Percentiles rank a stretch among this genome's conserved stretches.
Evolutionary conservation across 2,113 vertebrate species (phyloP).

Genomic region (Equus przewalskii): DNA sequence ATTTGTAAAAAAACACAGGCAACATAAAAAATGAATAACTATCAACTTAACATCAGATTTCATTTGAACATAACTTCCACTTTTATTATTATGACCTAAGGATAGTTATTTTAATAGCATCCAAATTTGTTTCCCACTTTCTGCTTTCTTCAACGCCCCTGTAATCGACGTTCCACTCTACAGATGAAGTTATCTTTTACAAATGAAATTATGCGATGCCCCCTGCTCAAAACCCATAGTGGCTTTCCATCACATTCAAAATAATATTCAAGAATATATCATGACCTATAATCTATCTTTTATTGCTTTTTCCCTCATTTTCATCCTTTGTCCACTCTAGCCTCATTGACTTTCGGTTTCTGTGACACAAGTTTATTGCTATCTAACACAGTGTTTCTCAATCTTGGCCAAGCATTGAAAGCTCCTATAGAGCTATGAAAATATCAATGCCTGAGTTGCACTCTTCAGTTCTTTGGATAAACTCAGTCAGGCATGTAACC

Average conservation of each 20-base stretch:
- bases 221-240: background rate
- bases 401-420: background rate
- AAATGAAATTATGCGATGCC: background rate
- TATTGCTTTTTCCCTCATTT: background rate
- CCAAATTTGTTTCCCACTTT: background rate
- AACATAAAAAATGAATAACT: background rate
- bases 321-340: background rate
- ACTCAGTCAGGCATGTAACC: background rate
- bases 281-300: background rate
- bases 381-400: background rate
- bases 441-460: background rate
- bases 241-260: background rate
- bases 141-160: background rate
- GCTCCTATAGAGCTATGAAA: background rate
- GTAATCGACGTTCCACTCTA: background rate
- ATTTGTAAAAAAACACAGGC: background rate
- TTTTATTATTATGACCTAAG: background rate
- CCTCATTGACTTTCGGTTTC: background rate
- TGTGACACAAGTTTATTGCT: background rate
- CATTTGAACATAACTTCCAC: background rate
- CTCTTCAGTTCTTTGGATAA: background rate
- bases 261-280: background rate
- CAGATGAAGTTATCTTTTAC: background rate
- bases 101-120: background rate
- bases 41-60: background rate